phyloP scores from a whole-genome alignment of 2,113 vertebrate species.

The Myrmecobius fasciatus region DNA sequence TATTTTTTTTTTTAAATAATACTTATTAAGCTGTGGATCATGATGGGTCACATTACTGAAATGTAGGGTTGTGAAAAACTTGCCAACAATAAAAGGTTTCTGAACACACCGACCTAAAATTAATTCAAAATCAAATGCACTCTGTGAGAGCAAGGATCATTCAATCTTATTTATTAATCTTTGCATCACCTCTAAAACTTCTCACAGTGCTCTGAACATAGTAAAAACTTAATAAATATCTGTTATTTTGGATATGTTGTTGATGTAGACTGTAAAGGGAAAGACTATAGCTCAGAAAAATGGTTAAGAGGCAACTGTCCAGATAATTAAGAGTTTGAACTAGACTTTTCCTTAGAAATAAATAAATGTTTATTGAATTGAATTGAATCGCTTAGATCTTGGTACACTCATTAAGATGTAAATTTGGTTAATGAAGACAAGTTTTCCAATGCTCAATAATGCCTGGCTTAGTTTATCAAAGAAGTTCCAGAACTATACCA shows the following conservation, averaged over 20 bases:
- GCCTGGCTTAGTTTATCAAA: not conserved
- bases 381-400: not conserved
- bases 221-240: not conserved
- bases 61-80: no score
- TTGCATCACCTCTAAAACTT: not conserved
- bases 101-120: no score
- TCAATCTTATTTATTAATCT: not conserved
- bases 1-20: constrained; percentile 1
- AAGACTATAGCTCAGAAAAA: not conserved
- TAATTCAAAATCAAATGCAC: not conserved
- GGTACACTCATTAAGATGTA: not conserved
- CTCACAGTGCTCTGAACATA: not conserved
- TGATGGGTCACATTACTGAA: no score
- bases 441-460: not conserved
- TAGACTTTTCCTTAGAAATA: not conserved
- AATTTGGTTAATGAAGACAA: not conserved
- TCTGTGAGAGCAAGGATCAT: not conserved
- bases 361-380: not conserved
- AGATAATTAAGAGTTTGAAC: not conserved
- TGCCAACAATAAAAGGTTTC: no score
- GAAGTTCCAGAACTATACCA: not conserved
- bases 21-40: not conserved
- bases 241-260: not conserved
- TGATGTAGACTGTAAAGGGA: not conserved
- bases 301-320: not conserved